Evolutionary conservation across 2,113 vertebrate genomes (phyloP), one percentile per base, ranked within the genome.

Genomic region (Pandion haliaetus): DNA sequence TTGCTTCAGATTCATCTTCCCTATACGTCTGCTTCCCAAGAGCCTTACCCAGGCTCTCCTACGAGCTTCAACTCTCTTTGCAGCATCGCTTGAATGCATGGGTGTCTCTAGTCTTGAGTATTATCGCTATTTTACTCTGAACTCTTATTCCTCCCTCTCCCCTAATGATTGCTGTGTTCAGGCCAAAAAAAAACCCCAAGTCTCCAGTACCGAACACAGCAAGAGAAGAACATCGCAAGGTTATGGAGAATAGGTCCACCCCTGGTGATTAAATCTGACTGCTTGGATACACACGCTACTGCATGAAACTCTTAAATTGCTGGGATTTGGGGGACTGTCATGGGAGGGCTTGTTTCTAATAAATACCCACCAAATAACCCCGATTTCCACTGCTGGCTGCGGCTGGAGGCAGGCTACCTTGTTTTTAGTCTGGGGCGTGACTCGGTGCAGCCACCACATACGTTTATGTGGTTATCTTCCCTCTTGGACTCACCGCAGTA

Each of bases 31-130:
- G 12, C 28, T 62, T 38, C 66, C 45, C 34, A 1, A 1, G 0
- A 14, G 79, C 54, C 34, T 6, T 3, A 8, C 5, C 14, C 49
- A 12, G 52, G 32, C 8, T 42, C n/a, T 42, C 34, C 45, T 14
- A 12, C 45, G 8, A n/a, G 70, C 21, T 49, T 65, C 3, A 0
- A 3, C 8, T 62, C 29, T 54, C 62, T 32, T 38, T 6, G 24
- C 50, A 38, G 44, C 65, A 15, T 73, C 9, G 0, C 18, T 25
- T 2, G 40, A 25, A 8, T 3, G 21, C 2, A 3, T 0, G 66
- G 13, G 29, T 44, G 28, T 42, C 45, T 55, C 63, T 17, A 20
- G 42, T 19, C 44, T 63, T 19, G 40, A n/a, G 5, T n/a, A 4
- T 31, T 32, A 26, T 8, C 17, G 5, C 26, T 34, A 0, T 13